These are phyloP conservation scores for Melanogrammus aeglefinus DNA, from an alignment of 2,797 vertebrate genomes.

Conservation along the genomic window DNA sequence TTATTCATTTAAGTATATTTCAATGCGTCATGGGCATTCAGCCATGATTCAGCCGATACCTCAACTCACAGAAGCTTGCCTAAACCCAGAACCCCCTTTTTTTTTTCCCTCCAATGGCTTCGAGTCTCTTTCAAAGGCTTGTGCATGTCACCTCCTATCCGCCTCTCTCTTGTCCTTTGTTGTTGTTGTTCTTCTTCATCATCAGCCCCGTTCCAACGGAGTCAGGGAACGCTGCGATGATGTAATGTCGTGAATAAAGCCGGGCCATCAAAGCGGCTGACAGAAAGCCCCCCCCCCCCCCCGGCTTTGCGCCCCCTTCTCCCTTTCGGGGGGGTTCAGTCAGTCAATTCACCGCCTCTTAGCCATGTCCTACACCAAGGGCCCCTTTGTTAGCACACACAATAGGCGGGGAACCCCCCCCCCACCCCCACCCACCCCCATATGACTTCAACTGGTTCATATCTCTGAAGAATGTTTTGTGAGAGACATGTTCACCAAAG, in stretches of 20 bases:
- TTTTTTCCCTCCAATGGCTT: not conserved
- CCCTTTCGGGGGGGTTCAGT: not conserved
- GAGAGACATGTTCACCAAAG: not conserved
- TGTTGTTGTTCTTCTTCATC: not conserved
- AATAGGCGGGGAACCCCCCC: not conserved
- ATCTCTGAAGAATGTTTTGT: not conserved
- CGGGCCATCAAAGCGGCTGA: not conserved
- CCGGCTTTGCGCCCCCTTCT: not conserved
- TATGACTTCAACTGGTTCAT: not conserved
- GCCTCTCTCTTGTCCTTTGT: slow-evolving; percentile 14
- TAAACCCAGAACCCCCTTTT: not conserved
- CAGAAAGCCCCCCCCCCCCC: too few species aligned
- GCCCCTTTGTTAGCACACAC: not conserved
- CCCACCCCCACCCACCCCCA: not conserved
- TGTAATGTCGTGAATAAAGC: not conserved
- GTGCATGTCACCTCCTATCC: slow-evolving; percentile 28
- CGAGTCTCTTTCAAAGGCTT: not conserved
- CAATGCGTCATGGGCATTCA: not conserved
- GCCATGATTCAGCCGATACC: too few species aligned
- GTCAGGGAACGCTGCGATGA: not conserved
- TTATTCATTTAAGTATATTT: not conserved
- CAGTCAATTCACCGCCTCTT: not conserved
- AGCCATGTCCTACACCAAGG: not conserved
- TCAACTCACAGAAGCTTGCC: too few species aligned
- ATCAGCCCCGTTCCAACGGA: not conserved